phyloP scores from a whole-genome alignment of 2,113 vertebrate species.

The Alligator mississippiensis region DNA sequence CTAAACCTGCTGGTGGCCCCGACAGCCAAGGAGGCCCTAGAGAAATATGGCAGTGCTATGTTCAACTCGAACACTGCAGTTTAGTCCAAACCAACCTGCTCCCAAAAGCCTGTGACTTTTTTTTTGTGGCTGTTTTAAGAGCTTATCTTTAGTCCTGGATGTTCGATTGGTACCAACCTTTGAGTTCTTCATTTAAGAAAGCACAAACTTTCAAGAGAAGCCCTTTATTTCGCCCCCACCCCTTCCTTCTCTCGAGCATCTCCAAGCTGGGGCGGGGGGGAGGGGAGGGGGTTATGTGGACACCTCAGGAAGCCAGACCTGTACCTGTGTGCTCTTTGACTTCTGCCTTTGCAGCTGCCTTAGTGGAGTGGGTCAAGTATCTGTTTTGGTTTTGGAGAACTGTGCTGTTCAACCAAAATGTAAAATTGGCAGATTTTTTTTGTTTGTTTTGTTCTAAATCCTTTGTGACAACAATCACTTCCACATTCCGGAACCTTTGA shows the following conservation, averaged over 20 bases:
- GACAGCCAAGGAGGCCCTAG: background rate
- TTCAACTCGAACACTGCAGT: background rate
- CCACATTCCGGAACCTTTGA: conserved; percentile 57
- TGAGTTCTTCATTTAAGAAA: conserved; percentile 39
- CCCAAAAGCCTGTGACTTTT: background rate
- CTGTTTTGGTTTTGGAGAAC: conserved; percentile 25
- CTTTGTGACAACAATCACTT: conserved; percentile 41
- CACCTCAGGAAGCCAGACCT: conserved; percentile 58
- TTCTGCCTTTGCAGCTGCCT: conserved; percentile 59
- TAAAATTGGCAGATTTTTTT: background rate
- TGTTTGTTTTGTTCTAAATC: conserved; percentile 42
- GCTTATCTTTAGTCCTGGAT: background rate
- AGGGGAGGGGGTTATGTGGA: background rate
- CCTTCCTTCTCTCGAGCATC: conserved; percentile 7
- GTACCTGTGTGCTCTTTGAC: conserved; percentile 47
- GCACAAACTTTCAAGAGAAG: conserved; percentile 22
- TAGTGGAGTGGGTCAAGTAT: conserved; percentile 6
- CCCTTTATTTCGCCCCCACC: background rate
- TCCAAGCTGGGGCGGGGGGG: background rate
- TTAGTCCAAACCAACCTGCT: background rate
- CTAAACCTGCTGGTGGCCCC: background rate
- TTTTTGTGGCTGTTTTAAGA: background rate
- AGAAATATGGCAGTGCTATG: background rate
- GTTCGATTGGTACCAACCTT: background rate
- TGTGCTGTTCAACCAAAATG: background rate